Evolutionary conservation across 64 coral and sea anemone species (phyloP), one percentile per base, ranked within the genome.

Genomic region (Pocillopora damicornis): DNA sequence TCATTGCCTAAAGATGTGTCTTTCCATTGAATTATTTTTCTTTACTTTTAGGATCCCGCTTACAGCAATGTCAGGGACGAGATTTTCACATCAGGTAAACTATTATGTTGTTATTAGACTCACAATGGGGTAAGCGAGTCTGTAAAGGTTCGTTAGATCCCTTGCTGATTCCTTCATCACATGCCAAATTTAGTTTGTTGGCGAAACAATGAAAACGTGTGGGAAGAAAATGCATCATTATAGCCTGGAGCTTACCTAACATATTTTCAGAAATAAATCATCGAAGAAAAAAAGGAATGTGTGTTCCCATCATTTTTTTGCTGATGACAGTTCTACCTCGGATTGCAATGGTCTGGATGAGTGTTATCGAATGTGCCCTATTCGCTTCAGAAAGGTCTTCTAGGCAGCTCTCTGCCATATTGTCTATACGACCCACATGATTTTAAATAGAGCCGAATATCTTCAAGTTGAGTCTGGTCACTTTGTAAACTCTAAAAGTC

Each of bases 11-110:
- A 23, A 71, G 25, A 71, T 5, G 64, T 23, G 67, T 11, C 10
- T n/a, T 71, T 71, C 67, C 67, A 71, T 71, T n/a, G n/a, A 23
- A 71, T 30, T 25, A 60, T 57, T 56, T 72, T 85, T 37, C 56
- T 85, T 11, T 13, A 72, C 71, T 85, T 5, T 23, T 58, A 85
- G 81, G 81, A 85, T 85, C 81, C 81, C 22, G 81, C 81, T 72
- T 85, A 73, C 65, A 85, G 65, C 65, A 58, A 66, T 85, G 81
- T 85, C 38, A 85, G 65, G 62, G 65, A 85, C 65, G 81, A 85
- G 81, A 85, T 85, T 13, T 72, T 85, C 59, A 37, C 79, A 16
- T 85, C 81, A 85, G 81, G 81, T 85, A 23, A 10, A 2, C 16
- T 6, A 60, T 63, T 62, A 15, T 81, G 16, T 35, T 8, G 5